These are phyloP conservation scores for Rhagonycha fulva DNA, from an alignment of 2,888 invertebrate species.

Conservation along the genomic window DNA sequence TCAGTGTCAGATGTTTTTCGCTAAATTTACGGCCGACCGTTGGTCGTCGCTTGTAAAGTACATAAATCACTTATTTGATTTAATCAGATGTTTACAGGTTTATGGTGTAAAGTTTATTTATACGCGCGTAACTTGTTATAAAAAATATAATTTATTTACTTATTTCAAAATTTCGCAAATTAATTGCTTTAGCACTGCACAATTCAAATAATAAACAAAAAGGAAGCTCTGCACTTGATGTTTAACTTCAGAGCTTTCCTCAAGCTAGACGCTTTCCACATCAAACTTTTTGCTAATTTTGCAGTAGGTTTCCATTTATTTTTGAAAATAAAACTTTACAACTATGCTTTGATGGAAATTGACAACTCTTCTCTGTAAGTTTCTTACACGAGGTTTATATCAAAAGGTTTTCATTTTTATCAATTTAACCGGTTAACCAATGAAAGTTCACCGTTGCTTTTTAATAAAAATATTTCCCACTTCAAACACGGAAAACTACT, in stretches of 20 bases:
- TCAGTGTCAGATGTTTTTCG: slow-evolving; percentile 50
- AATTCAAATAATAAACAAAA: neutral
- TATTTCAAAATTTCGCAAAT: neutral
- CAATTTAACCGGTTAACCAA: neutral
- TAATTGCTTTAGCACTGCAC: neutral
- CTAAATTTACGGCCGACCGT: slow-evolving; percentile 50
- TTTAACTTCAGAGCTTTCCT: neutral
- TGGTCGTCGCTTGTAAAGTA: slow-evolving; percentile 38
- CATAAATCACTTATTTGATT: slow-evolving; percentile 34
- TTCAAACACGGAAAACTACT: neutral
- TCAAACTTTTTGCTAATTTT: neutral
- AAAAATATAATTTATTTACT: neutral
- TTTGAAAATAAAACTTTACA: neutral
- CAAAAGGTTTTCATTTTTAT: neutral
- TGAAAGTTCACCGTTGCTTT: neutral
- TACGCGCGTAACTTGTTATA: neutral
- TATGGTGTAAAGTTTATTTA: neutral
- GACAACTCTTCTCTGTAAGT: neutral
- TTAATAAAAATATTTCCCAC: neutral
- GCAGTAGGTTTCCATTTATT: neutral
- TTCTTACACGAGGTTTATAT: neutral
- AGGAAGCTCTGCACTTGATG: neutral
- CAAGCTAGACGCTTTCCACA: neutral
- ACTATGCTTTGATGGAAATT: neutral
- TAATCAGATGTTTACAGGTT: slow-evolving; percentile 17